phyloP scores from a whole-genome alignment of 2,113 vertebrate species.

The Rhynchopsitta pachyrhyncha region DNA sequence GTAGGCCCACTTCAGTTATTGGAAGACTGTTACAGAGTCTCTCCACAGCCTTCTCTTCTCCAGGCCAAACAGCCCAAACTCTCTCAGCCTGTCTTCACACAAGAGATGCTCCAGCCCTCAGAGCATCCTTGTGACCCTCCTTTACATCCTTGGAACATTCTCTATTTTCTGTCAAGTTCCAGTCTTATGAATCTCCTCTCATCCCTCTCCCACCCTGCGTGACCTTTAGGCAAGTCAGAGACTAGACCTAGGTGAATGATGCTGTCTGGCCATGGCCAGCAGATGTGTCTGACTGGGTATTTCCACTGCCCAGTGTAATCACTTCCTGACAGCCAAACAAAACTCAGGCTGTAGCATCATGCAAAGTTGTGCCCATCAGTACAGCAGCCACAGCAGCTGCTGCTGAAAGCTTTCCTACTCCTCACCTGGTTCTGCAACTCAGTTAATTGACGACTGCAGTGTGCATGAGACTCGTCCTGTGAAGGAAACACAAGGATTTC shows the following conservation, averaged over 20 bases:
- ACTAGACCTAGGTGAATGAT: neutral
- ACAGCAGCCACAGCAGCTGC: neutral
- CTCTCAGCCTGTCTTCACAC: neutral
- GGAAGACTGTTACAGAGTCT: neutral
- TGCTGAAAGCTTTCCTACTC: neutral
- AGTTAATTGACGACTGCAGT: neutral
- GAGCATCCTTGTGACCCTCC: neutral
- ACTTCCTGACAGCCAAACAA: neutral
- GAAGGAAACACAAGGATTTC: neutral
- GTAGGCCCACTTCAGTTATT: neutral
- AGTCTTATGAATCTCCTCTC: neutral
- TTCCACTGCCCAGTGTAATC: neutral
- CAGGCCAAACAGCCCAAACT: neutral
- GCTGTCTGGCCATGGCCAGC: neutral
- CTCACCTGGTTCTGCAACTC: slow-evolving; percentile 41
- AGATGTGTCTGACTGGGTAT: neutral
- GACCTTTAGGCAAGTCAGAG: neutral
- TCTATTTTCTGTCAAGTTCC: neutral
- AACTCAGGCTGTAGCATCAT: accelerated
- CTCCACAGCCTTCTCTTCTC: neutral
- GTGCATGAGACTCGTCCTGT: neutral
- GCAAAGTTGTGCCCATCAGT: neutral
- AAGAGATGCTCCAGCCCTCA: neutral
- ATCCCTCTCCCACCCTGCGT: neutral
- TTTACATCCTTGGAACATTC: neutral